Evolutionary conservation across 92 coral and sea anemone genomes (phyloP), one percentile per base, ranked within the genome.

Genomic region (Porites lobata): DNA sequence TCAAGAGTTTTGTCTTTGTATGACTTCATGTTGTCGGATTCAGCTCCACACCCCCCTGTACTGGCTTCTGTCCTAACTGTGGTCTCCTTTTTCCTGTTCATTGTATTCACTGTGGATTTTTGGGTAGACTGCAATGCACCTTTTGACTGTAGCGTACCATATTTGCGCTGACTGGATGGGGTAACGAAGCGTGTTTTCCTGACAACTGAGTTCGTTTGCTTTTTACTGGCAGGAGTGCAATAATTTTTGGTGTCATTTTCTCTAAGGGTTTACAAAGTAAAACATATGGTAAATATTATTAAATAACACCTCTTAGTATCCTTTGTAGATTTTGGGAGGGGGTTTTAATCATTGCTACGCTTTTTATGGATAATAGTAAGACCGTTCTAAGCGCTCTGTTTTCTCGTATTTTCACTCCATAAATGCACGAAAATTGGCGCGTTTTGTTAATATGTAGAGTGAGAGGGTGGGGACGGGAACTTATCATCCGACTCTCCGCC

Each of bases 1-100:
- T 77, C 86, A 21, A 89, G 85, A 11, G 62, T 62, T 65, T 79
- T 85, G 51, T 89, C 78, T 65, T 24, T 89, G 85, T 84, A 70
- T 19, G 92, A 57, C 61, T 62, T 61, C 17, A 32, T 38, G 58
- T 56, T 56, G 47, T 38, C 20, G 24, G 32, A 17, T 29, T 74
- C 38, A 80, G 15, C 78, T 71, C 56, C 75, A 26, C 56, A 1
- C 9, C 1, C 72, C 17, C 2, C 18, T 9, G 17, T 65, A 68
- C 75, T 50, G 21, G 24, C 10, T 22, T 19, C 54, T 17, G 14
- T 22, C 18, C 15, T 71, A 4, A 71, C 29, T 20, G 9, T 6
- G 61, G 61, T 38, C 47, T 5, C 47, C 47, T 38, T 38, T 38
- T 38, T 38, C 47, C 47, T 4, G 47, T 54, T 14, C 21, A 50